Evolutionary conservation across 2,113 vertebrate species (phyloP), one percentile per base, ranked within the genome.

Genomic region (Amia ocellicauda): DNA sequence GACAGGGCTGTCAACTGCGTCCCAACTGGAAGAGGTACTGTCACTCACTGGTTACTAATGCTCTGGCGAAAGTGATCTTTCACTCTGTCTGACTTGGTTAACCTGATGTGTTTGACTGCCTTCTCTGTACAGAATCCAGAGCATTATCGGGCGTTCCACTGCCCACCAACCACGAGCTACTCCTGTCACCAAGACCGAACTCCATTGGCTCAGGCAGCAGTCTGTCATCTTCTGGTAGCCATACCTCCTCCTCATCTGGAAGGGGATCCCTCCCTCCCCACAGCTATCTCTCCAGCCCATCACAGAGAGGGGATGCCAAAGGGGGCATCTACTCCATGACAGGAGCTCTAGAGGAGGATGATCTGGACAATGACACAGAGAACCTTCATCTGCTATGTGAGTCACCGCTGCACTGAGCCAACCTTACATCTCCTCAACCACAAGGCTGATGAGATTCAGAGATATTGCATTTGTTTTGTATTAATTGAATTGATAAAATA

Each of bases 191-290:
- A 3, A 75, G 79, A 10, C 73, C 84, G 4, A 83, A 81, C 64
- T 91, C 86, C 7, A 52, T 78, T 2, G 82, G 78, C 72, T 89
- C 85, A 45, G 70, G 79, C 43, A 87, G 87, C 70, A 85, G 73
- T 29, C 78, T 81, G 0, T 86, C 85, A 3, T 91, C 86, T 19
- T 85, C 83, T 23, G 62, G 85, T 47, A 89, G 86, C 68, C 88
- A 85, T 29, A 88, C 85, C 0, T 87, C 89, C 7, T 87, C 83
- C 28, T 90, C 86, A 8, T 89, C 89, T 8, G 88, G 82, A 2
- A 78, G 80, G 20, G 84, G 81, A 9, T 87, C 86, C 20, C 42
- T 84, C 55, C 81, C 85, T 40, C 72, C 80, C 3, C 60, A 73
- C 41, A 71, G 76, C 11, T 86, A 81, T 51, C 31, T 73, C 23